Evolutionary conservation across 1,140 invertebrate species (phyloP).

Genomic region (Lucilia cuprina): DNA sequence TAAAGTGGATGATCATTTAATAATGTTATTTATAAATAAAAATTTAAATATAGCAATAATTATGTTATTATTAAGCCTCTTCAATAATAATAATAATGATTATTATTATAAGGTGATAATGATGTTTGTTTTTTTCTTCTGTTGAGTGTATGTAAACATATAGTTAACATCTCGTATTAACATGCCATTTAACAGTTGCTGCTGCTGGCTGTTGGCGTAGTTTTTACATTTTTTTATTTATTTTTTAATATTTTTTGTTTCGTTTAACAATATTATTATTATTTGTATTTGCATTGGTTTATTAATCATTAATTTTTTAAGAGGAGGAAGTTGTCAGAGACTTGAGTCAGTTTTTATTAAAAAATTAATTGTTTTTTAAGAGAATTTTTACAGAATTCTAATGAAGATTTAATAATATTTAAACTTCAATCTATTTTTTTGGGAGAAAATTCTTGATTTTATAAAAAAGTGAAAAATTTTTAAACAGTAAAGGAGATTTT

Average conservation of each 20-base stretch:
- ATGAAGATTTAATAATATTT: too few relatives aligned
- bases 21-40: neutral
- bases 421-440: too few relatives aligned
- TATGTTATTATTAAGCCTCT: neutral
- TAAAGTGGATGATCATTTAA: neutral
- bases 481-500: too few relatives aligned
- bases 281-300: conserved; percentile 11
- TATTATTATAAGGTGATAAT: neutral
- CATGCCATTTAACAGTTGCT: neutral
- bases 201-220: neutral
- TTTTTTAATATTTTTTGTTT: neutral
- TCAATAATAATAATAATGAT: neutral
- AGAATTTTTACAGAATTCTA: too few relatives aligned
- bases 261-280: neutral
- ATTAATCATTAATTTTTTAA: neutral
- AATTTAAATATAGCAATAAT: neutral
- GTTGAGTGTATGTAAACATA: conserved; percentile 3
- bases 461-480: too few relatives aligned
- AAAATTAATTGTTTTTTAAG: too few relatives aligned
- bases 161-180: neutral
- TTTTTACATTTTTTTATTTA: neutral
- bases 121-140: neutral
- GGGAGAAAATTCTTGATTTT: too few relatives aligned
- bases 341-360: neutral
- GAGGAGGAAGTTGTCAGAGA: neutral